Evolutionary conservation across 2,888 invertebrate species (phyloP), one percentile per base, ranked within the genome.

Genomic region (Mactromeris polynyma): DNA sequence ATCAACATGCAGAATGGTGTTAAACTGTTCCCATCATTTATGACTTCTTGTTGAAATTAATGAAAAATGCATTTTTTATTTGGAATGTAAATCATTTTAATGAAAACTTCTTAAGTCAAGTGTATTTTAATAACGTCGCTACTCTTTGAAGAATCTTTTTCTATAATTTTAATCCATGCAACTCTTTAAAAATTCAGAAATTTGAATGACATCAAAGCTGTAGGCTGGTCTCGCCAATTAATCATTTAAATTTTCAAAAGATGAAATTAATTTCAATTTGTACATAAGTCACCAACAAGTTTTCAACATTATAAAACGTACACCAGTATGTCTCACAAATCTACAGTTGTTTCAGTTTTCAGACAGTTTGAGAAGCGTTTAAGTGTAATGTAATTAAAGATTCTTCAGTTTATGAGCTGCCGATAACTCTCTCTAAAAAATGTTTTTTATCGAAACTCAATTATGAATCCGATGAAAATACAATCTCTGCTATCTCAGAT

Each of bases 381-480:
- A 73, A 73, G 73, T 73, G 33, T 36, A 73, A 73, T 73, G 36
- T 33, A 33, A 73, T 73, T 73, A 73, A 73, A 73, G 33, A 73
- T 33, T 73, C 33, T 73, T 17, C 14, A 73, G 73, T 36, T 73
- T 33, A 11, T 19, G 36, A 73, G 3, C 36, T 33, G 19, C 17
- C 19, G 73, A 73, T 36, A 73, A 73, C 33, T 73, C 17, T 19
- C 33, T 73, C 31, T 17, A 26, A 19, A 33, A 19, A 17, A 19
- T 73, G 36, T 33, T 73, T 73, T 73, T 73, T 73, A 73, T 33
- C 73, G 26, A 33, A 33, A 79, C 26, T 46, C 40, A 36, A 78
- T 78, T 84, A 84, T 78, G 19, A 51, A 78, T 42, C 77, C 31
- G 78, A 46, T 84, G 78, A 84, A 84, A 78, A 42, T 51, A 36